Evolutionary conservation across 2,113 vertebrate genomes (phyloP), one percentile per base, ranked within the genome.

Genomic region (Tenrec ecaudatus): DNA sequence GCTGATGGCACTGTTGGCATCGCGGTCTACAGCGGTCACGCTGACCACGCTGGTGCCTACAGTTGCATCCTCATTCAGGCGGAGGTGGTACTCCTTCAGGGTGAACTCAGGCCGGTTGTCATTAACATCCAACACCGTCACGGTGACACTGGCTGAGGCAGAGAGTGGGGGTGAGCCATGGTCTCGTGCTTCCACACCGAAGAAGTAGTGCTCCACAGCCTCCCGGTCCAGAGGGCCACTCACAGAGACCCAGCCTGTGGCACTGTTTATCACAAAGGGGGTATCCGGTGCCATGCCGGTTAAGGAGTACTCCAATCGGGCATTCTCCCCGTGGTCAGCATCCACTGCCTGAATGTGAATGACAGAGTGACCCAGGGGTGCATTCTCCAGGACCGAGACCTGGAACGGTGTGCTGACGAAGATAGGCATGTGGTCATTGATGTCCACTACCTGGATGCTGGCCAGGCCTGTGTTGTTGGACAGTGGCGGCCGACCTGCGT

Each of bases 391-490:
- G 43, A 99, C 99, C 0, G 99, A 99, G 2, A 99, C 99, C 96
- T 99, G 99, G 96, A 99, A 99, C 3, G 99, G 99, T 0, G 99
- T 99, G 89, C 99, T 99, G 80, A 99, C 99, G 97, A 99, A 99
- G 88, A 99, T 99, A 7, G 99, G 99, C 0, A 99, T 98, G 38
- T 99, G 99, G 96, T 99, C 99, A 0, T 99, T 99, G 91, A 99
- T 99, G 89, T 99, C 99, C 20, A 99, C 99, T 75, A 99, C 99
- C 96, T 99, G 99, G 22, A 99, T 98, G 88, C 99, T 99, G 1
- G 98, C 98, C 97, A 99, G 99, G 88, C 99, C 99, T 0, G 99
- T 99, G 96, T 99, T 99, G 97, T 99, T 99, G 58, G 99, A 99
- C 23, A 99, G 98, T 1, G 99, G 99, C 11, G 99, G 99, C 0